phyloP scores from a whole-genome alignment of 2,113 vertebrate genomes.

The Amblyopsis rosae region DNA sequence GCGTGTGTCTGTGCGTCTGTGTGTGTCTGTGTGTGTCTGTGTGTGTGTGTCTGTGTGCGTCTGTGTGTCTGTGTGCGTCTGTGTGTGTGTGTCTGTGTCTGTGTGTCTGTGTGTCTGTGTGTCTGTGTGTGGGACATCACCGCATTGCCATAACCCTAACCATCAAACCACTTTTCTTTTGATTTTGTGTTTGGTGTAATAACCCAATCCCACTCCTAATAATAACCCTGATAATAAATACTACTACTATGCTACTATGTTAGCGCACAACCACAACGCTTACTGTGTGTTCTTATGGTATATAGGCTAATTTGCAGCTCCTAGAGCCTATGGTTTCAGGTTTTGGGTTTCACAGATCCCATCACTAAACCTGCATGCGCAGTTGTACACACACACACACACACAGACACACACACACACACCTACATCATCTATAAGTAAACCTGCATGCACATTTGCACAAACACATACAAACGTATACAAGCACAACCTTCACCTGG shows the following conservation, averaged over 20 bases:
- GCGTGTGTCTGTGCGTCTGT: no score
- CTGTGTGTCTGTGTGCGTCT: no score
- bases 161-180: conserved; percentile 13
- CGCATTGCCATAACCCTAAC: not conserved
- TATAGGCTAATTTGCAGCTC: conserved; percentile 19
- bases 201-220: conserved; percentile 40
- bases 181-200: conserved; percentile 42
- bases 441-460: not conserved
- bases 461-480: no score
- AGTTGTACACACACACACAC: conserved; percentile 1
- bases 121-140: not conserved
- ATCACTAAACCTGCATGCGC: not conserved
- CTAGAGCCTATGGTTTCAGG: conserved; percentile 27
- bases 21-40: no score
- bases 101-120: no score
- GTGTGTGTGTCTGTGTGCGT: no score
- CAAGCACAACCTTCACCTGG: no score
- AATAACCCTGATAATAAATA: conserved; percentile 18
- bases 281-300: conserved; percentile 41
- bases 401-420: not conserved
- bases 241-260: conserved; percentile 30
- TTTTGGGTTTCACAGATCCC: conserved; percentile 15
- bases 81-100: no score
- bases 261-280: conserved; percentile 20
- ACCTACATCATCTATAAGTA: not conserved